Percentiles rank a stretch among this genome's conserved stretches.
Evolutionary conservation across 2,113 vertebrate genomes (phyloP).

Genomic region (Tor tambroides): DNA sequence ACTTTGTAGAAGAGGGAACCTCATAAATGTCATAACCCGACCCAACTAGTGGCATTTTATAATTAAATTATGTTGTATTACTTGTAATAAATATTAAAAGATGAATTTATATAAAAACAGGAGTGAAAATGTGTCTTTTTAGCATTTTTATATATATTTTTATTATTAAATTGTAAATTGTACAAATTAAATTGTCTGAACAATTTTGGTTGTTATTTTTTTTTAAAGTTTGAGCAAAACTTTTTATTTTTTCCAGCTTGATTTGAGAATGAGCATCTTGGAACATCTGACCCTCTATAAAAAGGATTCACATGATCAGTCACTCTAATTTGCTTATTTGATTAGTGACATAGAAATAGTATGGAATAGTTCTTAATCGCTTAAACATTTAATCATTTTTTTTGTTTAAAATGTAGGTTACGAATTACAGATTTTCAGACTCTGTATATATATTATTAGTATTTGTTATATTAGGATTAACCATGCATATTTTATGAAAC

Average conservation of each 20-base stretch:
- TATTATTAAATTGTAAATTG: background rate
- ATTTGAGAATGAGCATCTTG: background rate
- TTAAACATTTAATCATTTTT: no score
- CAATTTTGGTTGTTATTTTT: background rate
- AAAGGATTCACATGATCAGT: background rate
- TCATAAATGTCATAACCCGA: background rate
- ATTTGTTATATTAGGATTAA: background rate
- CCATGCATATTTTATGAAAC: background rate
- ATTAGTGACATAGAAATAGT: background rate
- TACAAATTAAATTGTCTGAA: background rate
- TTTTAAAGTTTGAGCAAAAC: background rate
- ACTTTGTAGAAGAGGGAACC: slow-evolving; percentile 1
- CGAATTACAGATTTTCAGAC: background rate
- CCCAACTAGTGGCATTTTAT: background rate
- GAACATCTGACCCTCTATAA: background rate
- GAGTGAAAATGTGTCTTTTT: background rate
- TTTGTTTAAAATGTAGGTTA: background rate
- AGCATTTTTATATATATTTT: background rate
- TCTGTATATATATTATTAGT: background rate
- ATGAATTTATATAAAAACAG: background rate
- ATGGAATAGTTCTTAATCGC: background rate
- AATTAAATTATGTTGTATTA: background rate
- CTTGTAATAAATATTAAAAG: background rate
- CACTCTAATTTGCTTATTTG: background rate
- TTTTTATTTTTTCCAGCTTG: background rate